Conservation (phyloP, 2,797 vertebrate species). For the Carcharodon carcharias region DNA sequence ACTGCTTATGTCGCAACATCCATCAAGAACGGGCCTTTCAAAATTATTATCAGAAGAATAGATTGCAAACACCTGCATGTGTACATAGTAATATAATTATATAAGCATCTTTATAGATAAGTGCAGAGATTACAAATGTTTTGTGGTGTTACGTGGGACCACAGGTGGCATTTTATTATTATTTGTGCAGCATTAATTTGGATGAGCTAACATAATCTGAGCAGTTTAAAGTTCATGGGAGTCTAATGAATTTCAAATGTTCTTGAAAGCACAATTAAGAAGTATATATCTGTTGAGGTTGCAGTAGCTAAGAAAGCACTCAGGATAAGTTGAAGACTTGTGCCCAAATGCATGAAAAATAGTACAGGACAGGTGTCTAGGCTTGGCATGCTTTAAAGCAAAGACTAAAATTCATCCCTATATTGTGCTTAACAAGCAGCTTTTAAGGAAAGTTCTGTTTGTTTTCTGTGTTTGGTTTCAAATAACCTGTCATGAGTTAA, state of each 20-base stretch:
- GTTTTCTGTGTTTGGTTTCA: background rate
- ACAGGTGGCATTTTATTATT: constrained; percentile 31
- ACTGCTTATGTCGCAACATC: background rate
- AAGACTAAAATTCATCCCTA: background rate
- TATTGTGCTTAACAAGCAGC: background rate
- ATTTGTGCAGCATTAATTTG: background rate
- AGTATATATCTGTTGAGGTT: background rate
- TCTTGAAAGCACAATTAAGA: background rate
- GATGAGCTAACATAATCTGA: background rate
- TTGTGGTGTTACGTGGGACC: background rate
- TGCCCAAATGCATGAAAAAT: background rate
- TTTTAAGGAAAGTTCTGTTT: background rate
- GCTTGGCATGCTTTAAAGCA: background rate
- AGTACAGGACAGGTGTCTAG: no score
- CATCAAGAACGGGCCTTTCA: background rate
- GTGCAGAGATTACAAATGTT: constrained; percentile 9
- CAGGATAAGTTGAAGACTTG: no score
- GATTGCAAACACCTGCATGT: constrained; percentile 17
- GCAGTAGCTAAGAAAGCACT: background rate
- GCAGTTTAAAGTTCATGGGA: background rate
- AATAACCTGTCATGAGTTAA: background rate
- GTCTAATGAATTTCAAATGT: background rate
- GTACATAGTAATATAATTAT: constrained; percentile 25
- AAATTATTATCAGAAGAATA: background rate
- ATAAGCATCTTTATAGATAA: constrained; percentile 4